Evolutionary conservation across 2,113 vertebrate species (phyloP), one percentile per base, ranked within the genome.

Genomic region (Sander vitreus): DNA sequence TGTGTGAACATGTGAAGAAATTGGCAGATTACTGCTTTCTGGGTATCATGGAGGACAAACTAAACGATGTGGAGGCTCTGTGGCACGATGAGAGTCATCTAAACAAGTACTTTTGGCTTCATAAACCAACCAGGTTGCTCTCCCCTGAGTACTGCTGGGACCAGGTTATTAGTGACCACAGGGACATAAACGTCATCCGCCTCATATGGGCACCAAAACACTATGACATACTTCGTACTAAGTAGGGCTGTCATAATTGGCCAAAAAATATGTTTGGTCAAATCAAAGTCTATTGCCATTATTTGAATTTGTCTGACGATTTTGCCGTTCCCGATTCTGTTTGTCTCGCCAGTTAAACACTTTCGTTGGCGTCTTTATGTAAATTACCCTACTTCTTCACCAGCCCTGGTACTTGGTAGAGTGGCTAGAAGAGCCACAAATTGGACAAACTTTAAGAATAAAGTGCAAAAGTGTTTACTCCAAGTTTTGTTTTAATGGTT

Each of bases 21-120:
- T 50, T 96, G 53, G 89, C 92, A 0, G 89, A 88, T 0, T 68
- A 74, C 57, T 96, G 95, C 72, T 86, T 85, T 30, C 39, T 3
- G 14, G 75, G 18, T 43, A 92, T 92, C 80, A 65, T 66, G 82
- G 67, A 45, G 86, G 96, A 96, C 89, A 93, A 91, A 33, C 1
- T 18, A 23, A 92, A 89, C 1, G 27, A 86, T 2, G 67, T 96
- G 25, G 95, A 96, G 86, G 96, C 95, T 2, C 73, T 78, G 30
- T 96, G 96, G 96, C 96, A 96, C 1, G 95, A 96, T 18, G 95
- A 96, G 81, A 96, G 96, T 81, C 95, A 96, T 72, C 93, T 96
- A 6, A 96, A 95, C 85, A 96, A 94, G 77, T 95, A 92, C 92
- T 92, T 95, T 25, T 95, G 91, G 91, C 47, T 94, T 18, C 39